Percentiles rank a stretch among this genome's conserved stretches.
Conservation (phyloP, 2,113 vertebrate genomes). For the Anthoscopus minutus region DNA sequence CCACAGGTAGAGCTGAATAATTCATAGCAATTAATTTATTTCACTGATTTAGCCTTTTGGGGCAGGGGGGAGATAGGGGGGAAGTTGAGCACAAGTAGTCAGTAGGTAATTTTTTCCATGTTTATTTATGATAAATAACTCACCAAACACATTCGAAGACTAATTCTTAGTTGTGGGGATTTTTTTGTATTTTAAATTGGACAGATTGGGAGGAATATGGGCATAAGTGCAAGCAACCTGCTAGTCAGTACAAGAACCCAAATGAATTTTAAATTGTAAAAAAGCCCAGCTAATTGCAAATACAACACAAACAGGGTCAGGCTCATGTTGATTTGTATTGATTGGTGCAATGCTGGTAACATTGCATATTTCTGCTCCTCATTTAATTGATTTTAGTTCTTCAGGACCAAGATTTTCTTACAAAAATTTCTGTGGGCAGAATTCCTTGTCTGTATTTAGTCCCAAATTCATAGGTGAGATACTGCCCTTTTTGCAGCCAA, state of each 20-base stretch:
- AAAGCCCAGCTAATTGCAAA: not conserved
- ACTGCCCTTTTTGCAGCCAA: not conserved
- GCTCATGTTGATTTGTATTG: not conserved
- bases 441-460: not conserved
- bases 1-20: conserved; percentile 65
- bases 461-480: not conserved
- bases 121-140: conserved; percentile 34
- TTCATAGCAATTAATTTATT: conserved; percentile 67
- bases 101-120: conserved; percentile 27
- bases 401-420: not conserved
- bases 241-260: not conserved
- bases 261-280: not conserved
- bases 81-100: conserved; percentile 7
- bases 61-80: not conserved
- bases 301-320: not conserved
- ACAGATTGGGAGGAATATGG: not conserved
- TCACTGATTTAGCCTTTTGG: conserved; percentile 58
- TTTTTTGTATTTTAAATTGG: not conserved
- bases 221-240: not conserved
- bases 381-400: not conserved
- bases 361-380: not conserved
- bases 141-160: not conserved
- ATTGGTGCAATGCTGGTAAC: not conserved
- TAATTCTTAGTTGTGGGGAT: not conserved
- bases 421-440: not conserved